Conservation (phyloP, 2,113 vertebrate genomes). For the Hippocampus mohnikei region DNA sequence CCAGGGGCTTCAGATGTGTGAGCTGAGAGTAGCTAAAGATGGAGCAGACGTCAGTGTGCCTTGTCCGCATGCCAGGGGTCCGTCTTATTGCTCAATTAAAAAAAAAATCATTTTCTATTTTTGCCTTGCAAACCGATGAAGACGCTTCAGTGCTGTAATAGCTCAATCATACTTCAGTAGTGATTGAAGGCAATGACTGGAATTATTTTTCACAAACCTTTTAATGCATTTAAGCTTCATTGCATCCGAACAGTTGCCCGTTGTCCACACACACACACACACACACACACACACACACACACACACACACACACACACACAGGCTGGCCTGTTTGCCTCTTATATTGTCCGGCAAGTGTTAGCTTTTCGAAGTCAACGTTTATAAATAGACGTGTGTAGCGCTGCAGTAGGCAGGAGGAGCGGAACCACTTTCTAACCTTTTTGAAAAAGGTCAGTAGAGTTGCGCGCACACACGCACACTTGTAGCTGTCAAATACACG, state of each 20-base stretch:
- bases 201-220: not conserved
- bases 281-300: too few relatives aligned
- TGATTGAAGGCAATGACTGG: not conserved
- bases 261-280: slow-evolving; percentile 16
- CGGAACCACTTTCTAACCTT: slow-evolving; percentile 37
- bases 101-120: not conserved
- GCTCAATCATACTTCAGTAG: not conserved
- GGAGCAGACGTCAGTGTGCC: slow-evolving; percentile 16
- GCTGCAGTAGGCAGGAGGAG: slow-evolving; percentile 43
- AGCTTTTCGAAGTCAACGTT: slow-evolving; percentile 58
- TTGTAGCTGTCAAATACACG: slow-evolving; percentile 37
- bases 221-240: not conserved
- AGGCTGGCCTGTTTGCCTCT: slow-evolving; percentile 53
- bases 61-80: slow-evolving; percentile 9
- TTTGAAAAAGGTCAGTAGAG: slow-evolving; percentile 48
- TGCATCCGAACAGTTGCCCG: slow-evolving; percentile 3
- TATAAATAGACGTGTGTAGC: slow-evolving; percentile 61
- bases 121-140: not conserved
- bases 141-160: not conserved
- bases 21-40: slow-evolving; percentile 24
- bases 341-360: slow-evolving; percentile 41
- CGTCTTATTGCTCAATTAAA: not conserved
- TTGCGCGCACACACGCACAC: not conserved
- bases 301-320: not conserved
- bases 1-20: slow-evolving; percentile 21